Evolutionary conservation across 1,140 invertebrate genomes (phyloP), one percentile per base, ranked within the genome.

Genomic region (Rhopalosiphum padi): DNA sequence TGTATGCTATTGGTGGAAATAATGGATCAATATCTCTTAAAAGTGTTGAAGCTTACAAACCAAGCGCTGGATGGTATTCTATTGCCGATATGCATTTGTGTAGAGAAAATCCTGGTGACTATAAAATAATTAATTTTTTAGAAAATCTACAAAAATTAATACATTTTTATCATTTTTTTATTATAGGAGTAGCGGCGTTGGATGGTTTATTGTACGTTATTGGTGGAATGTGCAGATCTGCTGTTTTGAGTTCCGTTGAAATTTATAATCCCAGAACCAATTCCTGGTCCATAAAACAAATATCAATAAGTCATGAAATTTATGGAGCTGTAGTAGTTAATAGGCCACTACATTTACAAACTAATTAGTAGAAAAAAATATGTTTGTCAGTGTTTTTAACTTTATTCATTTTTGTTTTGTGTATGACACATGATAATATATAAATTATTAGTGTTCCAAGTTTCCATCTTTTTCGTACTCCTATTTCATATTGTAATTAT

Each of bases 301-400:
- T 41, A 41, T 41, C 0, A 41, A 41, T 41, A 41, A 37, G 37
- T 41, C 3, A 41, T 41, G 41, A 41, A 41, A 41, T 98, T 95
- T 99, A 99, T 95, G 98, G 98, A 91, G 98, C 99, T 30, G 97
- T 97, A 86, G 97, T 99, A 94, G 98, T 99, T 94, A 98, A 99
- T 95, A 97, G 97, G 95, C 97, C 46, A 22, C 37, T 68, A n/a
- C 35, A 92, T 94, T 88, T 94, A 55, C 7, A 8, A 55, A 25
- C 8, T 25, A 25, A 25, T 55, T 25, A 25, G 23, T 22, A 55
- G 2, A 25, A 6, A 25, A 25, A 1, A 7, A 25, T 46, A 46
- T 46, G 0, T 46, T 46, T 46, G 7, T 46, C 6, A 11, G 46
- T 46, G 11, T 25, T 46, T 46, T 46, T 46, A 15, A 46, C 46